These are phyloP conservation scores for Heliconius aoede DNA, from an alignment of 2,888 invertebrate species.

Conservation along the genomic window DNA sequence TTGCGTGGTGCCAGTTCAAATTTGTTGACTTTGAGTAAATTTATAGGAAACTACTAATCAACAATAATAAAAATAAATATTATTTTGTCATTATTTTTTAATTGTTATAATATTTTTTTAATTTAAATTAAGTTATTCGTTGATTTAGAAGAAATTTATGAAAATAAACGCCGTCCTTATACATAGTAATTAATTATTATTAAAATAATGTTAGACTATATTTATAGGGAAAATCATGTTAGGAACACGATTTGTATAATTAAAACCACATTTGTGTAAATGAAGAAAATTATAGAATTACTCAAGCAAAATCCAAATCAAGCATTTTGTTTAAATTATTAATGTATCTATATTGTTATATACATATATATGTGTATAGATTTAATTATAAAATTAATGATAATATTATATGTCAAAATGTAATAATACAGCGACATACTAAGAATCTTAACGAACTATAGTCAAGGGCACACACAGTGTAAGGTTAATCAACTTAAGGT, in stretches of 20 bases:
- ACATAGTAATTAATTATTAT: not conserved
- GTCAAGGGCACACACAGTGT: slow-evolving; percentile 43
- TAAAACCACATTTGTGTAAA: not conserved
- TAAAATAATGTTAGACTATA: not conserved
- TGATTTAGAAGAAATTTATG: not conserved
- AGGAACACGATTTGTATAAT: not conserved
- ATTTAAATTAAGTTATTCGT: not conserved
- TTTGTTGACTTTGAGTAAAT: no score
- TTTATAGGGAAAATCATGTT: slow-evolving; percentile 5
- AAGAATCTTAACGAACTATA: slow-evolving; percentile 36
- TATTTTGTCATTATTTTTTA: no score
- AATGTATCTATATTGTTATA: not conserved
- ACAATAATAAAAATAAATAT: no score
- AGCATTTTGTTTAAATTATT: not conserved
- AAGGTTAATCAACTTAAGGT: slow-evolving; percentile 47
- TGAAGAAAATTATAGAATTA: not conserved
- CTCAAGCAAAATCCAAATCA: not conserved
- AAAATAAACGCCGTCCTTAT: not conserved
- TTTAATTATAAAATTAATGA: not conserved
- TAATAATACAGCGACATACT: slow-evolving; percentile 21
- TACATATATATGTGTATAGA: no score
- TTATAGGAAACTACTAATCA: no score
- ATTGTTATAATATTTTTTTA: not conserved
- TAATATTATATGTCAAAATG: slow-evolving; percentile 27
- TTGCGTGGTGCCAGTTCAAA: no score